phyloP scores from a whole-genome alignment of 2,797 vertebrate species.

The Neopelma chrysocephalum region DNA sequence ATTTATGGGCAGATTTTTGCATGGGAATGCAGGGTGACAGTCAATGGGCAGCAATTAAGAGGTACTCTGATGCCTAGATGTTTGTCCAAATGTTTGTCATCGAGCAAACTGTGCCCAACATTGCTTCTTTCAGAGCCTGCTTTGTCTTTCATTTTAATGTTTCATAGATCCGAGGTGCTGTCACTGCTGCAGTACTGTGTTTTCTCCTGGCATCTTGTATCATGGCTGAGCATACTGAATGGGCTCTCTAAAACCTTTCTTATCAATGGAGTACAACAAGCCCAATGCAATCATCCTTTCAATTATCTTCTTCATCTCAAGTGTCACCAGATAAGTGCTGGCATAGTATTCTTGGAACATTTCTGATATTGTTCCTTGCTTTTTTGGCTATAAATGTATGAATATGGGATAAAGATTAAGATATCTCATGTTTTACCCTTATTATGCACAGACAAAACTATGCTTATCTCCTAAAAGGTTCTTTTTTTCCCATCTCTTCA shows the following conservation, averaged over 20 bases:
- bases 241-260: slow-evolving; percentile 61
- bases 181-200: background rate
- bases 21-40: background rate
- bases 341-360: slow-evolving; percentile 58
- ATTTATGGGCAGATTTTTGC: background rate
- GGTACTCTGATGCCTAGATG: background rate
- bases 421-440: slow-evolving; percentile 46
- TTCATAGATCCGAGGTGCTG: background rate
- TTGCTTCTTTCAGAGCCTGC: slow-evolving; percentile 17
- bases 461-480: background rate
- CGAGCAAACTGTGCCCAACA: background rate
- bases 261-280: slow-evolving; percentile 68
- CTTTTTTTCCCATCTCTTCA: background rate
- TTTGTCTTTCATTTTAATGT: slow-evolving; percentile 50
- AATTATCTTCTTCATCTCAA: slow-evolving; percentile 72
- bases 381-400: slow-evolving; percentile 59
- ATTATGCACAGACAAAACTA: slow-evolving; percentile 38
- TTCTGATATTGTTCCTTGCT: slow-evolving; percentile 60
- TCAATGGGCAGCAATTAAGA: slow-evolving; percentile 8
- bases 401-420: slow-evolving; percentile 53
- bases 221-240: slow-evolving; percentile 55
- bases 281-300: slow-evolving; percentile 66
- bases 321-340: slow-evolving; percentile 67
- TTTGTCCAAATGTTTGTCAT: slow-evolving; percentile 23
- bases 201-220: slow-evolving; percentile 37